Evolutionary conservation across 2,888 invertebrate genomes (phyloP).

Genomic region (Eupithecia inturbata): DNA sequence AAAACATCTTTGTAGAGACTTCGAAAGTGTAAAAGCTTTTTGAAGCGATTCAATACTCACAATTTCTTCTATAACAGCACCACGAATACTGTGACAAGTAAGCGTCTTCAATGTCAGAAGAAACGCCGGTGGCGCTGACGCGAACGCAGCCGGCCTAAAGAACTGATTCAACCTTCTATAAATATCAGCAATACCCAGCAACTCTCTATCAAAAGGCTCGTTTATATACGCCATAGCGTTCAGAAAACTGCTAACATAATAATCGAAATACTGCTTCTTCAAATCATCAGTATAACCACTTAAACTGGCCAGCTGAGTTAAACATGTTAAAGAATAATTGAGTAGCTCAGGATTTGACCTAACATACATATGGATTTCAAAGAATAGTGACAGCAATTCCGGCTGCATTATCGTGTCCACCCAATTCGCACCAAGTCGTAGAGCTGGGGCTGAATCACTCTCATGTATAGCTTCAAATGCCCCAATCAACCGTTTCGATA

Average conservation of each 20-base stretch:
- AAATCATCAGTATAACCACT: constrained; percentile 70
- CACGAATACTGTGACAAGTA: constrained; percentile 76
- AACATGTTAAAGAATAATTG: constrained; percentile 91
- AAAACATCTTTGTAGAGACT: background rate
- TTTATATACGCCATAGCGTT: constrained; percentile 73
- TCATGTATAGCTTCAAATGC: constrained; percentile 88
- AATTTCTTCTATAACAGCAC: constrained; percentile 75
- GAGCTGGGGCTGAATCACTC: constrained; percentile 85
- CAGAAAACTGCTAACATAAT: constrained; percentile 75
- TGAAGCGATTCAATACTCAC: constrained; percentile 55
- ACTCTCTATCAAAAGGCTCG: constrained; percentile 73
- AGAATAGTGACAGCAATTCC: constrained; percentile 90
- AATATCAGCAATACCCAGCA: constrained; percentile 77
- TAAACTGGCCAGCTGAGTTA: constrained; percentile 88
- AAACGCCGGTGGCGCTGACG: constrained; percentile 70
- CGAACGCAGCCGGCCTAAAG: constrained; percentile 73
- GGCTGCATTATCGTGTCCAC: constrained; percentile 90
- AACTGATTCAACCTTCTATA: constrained; percentile 77
- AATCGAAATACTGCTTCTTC: constrained; percentile 77
- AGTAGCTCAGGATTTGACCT: constrained; percentile 89
- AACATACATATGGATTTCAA: constrained; percentile 92
- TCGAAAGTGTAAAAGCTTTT: background rate
- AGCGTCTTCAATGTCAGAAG: constrained; percentile 74
- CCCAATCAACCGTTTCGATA: constrained; percentile 88
- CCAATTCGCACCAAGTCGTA: constrained; percentile 89